Evolutionary conservation across 1,140 invertebrate genomes (phyloP).

Genomic region (Acyrthosiphon pisum): DNA sequence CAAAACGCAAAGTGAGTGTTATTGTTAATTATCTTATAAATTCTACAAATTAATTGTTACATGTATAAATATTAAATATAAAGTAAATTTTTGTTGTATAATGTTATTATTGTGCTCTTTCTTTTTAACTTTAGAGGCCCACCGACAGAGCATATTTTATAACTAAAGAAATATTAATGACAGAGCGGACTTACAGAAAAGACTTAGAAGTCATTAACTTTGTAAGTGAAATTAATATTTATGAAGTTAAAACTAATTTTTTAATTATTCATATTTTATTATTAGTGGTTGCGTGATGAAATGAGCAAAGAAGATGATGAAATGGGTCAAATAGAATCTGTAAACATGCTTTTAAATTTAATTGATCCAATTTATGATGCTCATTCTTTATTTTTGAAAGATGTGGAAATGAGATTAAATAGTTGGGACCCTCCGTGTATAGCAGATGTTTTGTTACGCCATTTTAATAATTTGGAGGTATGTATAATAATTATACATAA

Average conservation of each 20-base stretch:
- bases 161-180: slow-evolving; percentile 93
- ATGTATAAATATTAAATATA: not conserved
- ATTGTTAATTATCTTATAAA: not conserved
- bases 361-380: slow-evolving; percentile 74
- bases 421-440: slow-evolving; percentile 70
- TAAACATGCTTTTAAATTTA: slow-evolving; percentile 67
- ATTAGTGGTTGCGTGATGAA: slow-evolving; percentile 76
- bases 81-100: not conserved
- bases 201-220: slow-evolving; percentile 90
- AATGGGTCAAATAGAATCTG: slow-evolving; percentile 65
- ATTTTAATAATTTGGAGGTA: slow-evolving; percentile 69
- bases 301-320: slow-evolving; percentile 70
- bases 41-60: not conserved
- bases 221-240: slow-evolving; percentile 66
- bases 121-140: slow-evolving; percentile 67
- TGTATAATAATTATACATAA: too few relatives aligned
- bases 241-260: not conserved
- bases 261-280: slow-evolving; percentile 22
- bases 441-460: slow-evolving; percentile 73
- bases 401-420: slow-evolving; percentile 73
- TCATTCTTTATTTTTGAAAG: slow-evolving; percentile 72
- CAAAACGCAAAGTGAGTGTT: slow-evolving; percentile 54
- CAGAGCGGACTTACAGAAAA: slow-evolving; percentile 93
- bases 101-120: not conserved
- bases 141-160: slow-evolving; percentile 90